These are phyloP conservation scores for Andrena bucephala DNA, from an alignment of 2,888 invertebrate species.

Conservation along the genomic window DNA sequence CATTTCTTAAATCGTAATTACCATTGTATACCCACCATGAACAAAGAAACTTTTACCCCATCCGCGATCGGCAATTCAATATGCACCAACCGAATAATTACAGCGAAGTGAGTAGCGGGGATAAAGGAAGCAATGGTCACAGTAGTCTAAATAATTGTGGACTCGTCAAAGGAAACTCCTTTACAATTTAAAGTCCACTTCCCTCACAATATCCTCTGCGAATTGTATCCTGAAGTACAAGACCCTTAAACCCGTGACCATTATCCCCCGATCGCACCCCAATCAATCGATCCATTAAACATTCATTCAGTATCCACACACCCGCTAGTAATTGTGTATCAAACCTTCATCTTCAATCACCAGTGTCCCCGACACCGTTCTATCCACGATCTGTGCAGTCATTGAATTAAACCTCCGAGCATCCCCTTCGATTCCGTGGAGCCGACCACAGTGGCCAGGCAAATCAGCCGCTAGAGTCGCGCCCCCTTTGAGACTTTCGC, in stretches of 20 bases:
- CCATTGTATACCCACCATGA: too few species aligned
- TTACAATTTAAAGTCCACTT: too few species aligned
- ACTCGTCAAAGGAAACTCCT: neutral
- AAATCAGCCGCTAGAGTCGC: neutral
- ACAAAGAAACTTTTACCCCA: too few species aligned
- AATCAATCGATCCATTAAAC: neutral
- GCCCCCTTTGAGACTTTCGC: neutral
- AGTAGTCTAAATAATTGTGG: neutral
- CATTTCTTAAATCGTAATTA: too few species aligned
- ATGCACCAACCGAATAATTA: neutral
- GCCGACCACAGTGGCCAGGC: neutral
- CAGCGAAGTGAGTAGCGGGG: neutral
- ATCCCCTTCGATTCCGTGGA: neutral
- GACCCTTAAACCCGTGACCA: neutral
- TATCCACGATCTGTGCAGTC: neutral
- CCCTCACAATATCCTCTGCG: too few species aligned
- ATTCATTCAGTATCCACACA: neutral
- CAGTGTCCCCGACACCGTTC: neutral
- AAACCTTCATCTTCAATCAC: neutral
- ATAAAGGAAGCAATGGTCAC: neutral
- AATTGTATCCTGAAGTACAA: neutral
- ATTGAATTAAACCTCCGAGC: neutral
- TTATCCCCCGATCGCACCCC: neutral
- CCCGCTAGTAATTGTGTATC: neutral
- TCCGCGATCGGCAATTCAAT: too few species aligned